phyloP scores from a whole-genome alignment of 2,797 vertebrate species.

The Sternotherus odoratus region DNA sequence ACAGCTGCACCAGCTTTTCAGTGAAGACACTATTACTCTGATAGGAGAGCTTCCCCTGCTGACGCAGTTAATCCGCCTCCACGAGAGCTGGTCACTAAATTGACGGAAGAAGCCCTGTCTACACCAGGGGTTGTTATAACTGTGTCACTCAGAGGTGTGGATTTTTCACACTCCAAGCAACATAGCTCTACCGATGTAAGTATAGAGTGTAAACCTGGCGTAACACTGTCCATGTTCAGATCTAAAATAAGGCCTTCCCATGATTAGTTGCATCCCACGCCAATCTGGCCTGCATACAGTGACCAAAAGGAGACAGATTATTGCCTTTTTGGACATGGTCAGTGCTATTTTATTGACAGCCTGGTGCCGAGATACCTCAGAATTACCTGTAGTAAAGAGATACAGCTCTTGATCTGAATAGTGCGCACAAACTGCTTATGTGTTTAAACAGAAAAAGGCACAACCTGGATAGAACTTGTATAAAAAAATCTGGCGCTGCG shows the following conservation, averaged over 20 bases:
- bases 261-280: rapidly evolving
- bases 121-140: not conserved
- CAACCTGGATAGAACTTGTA: not conserved
- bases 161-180: not conserved
- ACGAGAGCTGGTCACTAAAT: not conserved
- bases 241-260: not conserved
- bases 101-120: not conserved
- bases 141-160: not conserved
- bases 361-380: not conserved
- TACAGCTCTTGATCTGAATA: not conserved
- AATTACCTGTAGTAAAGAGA: not conserved
- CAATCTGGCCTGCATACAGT: not conserved
- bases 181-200: not conserved
- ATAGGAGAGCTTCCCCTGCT: not conserved
- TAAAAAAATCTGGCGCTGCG: not conserved
- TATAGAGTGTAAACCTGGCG: not conserved
- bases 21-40: not conserved
- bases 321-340: not conserved
- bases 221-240: not conserved
- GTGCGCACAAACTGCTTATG: not conserved
- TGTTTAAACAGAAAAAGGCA: not conserved
- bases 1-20: not conserved
- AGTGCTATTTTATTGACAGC: not conserved
- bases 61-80: not conserved
- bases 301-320: rapidly evolving